phyloP scores from a whole-genome alignment of 2,113 vertebrate genomes.

The Microcebus jonahi region DNA sequence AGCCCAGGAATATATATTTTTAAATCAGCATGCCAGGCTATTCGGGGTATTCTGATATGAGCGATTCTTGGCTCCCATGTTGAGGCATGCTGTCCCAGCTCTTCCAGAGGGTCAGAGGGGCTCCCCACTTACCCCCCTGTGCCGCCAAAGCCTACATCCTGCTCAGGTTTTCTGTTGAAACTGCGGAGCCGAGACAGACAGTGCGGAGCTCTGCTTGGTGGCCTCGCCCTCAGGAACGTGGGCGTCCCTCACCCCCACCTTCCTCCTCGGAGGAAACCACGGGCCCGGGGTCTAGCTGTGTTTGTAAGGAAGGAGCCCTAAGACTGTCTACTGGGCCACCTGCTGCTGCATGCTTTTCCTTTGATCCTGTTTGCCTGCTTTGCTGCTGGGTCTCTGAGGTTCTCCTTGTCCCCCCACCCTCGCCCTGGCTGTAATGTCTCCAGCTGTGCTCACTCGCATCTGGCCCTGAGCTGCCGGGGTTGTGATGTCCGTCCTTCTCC shows the following conservation, averaged over 20 bases:
- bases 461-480: neutral
- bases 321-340: neutral
- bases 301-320: neutral
- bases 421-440: neutral
- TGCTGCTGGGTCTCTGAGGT: neutral
- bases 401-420: neutral
- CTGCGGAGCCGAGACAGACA: rapidly evolving
- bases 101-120: neutral
- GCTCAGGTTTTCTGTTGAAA: neutral
- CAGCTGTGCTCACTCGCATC: neutral
- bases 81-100: neutral
- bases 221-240: neutral
- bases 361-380: neutral
- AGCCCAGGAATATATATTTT: neutral
- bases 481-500: neutral
- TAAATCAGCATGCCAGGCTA: neutral
- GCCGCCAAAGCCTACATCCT: neutral
- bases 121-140: neutral
- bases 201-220: neutral
- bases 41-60: neutral
- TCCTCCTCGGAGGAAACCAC: neutral
- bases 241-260: neutral
- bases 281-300: too few species aligned
- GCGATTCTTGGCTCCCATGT: neutral
- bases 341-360: neutral